phyloP scores from a whole-genome alignment of 1,140 invertebrate species.

The Scylla paramamosain region DNA sequence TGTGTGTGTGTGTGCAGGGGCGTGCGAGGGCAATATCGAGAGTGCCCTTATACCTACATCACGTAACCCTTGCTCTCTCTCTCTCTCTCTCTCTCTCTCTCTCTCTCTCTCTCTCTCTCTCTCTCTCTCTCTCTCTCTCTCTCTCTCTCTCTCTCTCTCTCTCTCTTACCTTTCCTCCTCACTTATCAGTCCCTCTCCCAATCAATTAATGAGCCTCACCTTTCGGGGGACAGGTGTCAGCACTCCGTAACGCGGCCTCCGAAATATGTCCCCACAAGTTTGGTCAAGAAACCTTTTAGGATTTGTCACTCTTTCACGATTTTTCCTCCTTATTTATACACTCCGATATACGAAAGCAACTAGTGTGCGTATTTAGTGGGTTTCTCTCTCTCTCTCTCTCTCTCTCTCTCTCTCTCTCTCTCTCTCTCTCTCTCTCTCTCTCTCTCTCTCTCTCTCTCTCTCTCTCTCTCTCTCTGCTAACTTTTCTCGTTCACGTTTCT shows the following conservation, averaged over 20 bases:
- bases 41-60: not conserved
- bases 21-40: not conserved
- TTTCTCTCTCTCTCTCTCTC: conserved; percentile 5
- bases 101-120: not conserved
- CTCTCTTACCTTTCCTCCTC: not conserved
- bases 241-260: not conserved
- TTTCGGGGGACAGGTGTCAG: not conserved
- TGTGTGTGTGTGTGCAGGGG: not conserved
- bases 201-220: not conserved
- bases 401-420: not conserved
- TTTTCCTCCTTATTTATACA: not conserved
- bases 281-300: not conserved
- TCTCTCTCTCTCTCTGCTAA: conserved; percentile 8
- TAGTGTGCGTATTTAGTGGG: not conserved
- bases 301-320: not conserved
- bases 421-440: not conserved
- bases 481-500: not conserved
- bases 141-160: not conserved
- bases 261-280: not conserved
- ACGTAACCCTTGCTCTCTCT: not conserved
- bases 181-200: not conserved
- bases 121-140: conserved; percentile 24
- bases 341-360: not conserved
- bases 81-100: conserved; percentile 21
- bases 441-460: conserved; percentile 19